Base-by-base conservation (phyloP, 2,888 invertebrate species). In the Neoaliturus tenellus region DNA sequence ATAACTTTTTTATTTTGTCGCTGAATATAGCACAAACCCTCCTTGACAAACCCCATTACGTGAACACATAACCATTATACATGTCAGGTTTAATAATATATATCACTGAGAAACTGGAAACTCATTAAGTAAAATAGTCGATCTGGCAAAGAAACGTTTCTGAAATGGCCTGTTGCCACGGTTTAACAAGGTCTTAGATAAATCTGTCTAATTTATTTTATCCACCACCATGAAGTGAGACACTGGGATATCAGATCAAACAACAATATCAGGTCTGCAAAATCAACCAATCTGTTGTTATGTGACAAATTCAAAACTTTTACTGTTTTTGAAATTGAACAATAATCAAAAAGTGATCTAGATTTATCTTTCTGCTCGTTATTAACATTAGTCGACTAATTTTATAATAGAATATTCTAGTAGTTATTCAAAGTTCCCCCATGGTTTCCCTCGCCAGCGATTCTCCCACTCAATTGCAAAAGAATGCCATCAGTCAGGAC, bases 151-250 rank as follows among this genome's bases (percentile, higher is more conserved):
- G 48, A 44, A 39, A 41, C 33, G 39, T 33, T 31, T 71, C 71
- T 35, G 39, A 71, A 6, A 23, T 71, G 71, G 71, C 71, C 71
- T 39, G 71, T 23, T 71, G 71, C 71, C 71, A 71, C 71, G n/a
- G 4, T n/a, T 39, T 71, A 71, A 71, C 39, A 35, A 71, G 39
- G 71, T 31, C 14, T 62, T 62, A 62, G 62, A 62, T 62, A 62
- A 62, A 62, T 62, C 62, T 28, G 20, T 31, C 25, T 17, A 62
- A 62, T 62, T 62, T 62, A 62, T 62, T 62, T 28, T 62, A 31
- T 31, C 31, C 8, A 62, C 31, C 62, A 28, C 28, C 62, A 62
- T 62, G 62, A 62, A 62, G 28, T 17, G 23, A 62, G 62, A 51
- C n/a, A 51, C 51, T 17, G n/a, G n/a, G n/a, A 25, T 55, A 55